Evolutionary conservation across 2,797 vertebrate genomes (phyloP).

Genomic region (Merluccius polli): DNA sequence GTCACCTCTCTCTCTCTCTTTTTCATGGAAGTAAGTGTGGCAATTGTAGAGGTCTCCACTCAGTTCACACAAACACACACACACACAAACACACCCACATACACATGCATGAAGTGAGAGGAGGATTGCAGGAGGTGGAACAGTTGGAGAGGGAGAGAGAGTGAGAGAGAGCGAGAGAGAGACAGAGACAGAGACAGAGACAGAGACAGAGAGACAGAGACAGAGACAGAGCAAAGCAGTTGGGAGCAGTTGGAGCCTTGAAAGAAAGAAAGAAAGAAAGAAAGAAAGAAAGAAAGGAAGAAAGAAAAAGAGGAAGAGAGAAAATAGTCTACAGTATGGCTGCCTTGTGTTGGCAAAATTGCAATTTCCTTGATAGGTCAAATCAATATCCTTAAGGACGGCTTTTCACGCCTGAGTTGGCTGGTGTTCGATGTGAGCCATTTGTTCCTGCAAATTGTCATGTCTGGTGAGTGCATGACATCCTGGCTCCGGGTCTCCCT

Average conservation of each 20-base stretch:
- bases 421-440: background rate
- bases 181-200: background rate
- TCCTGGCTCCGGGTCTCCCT: background rate
- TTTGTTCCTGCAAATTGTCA: background rate
- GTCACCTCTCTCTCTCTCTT: background rate
- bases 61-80: slow-evolving; percentile 7
- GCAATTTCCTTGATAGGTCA: slow-evolving; percentile 1
- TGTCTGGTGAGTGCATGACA: background rate
- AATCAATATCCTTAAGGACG: background rate
- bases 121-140: background rate
- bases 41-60: background rate
- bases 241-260: background rate
- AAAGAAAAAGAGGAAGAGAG: background rate
- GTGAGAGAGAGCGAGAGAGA: background rate
- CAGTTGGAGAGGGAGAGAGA: background rate
- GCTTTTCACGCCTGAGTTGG: background rate
- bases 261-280: background rate
- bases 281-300: background rate
- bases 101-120: slow-evolving; percentile 2
- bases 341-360: background rate
- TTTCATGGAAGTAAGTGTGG: background rate
- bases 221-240: background rate
- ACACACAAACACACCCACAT: background rate
- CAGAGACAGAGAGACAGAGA: background rate
- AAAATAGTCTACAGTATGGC: background rate